Conservation (phyloP, 2,888 invertebrate genomes). For the Tetragonisca angustula region DNA sequence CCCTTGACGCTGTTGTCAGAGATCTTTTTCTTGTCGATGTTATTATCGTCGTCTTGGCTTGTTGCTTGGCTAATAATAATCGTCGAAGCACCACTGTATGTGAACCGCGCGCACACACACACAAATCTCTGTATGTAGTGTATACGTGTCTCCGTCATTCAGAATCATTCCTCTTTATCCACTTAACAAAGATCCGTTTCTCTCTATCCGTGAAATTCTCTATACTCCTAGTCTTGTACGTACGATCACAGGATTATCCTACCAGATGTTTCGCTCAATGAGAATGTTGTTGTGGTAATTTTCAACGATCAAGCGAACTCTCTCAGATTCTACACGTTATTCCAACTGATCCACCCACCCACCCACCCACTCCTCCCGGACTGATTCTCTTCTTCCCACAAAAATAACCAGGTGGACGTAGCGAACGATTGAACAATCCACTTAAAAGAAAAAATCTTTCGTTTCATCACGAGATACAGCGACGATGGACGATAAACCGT, state of each 20-base stretch:
- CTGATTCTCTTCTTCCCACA: neutral
- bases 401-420: neutral
- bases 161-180: conserved; percentile 10
- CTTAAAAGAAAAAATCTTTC: conserved; percentile 3
- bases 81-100: conserved; percentile 73
- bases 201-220: neutral
- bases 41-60: conserved; percentile 77
- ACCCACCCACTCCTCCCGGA: neutral
- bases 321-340: neutral
- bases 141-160: conserved; percentile 40
- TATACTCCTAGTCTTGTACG: neutral
- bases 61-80: conserved; percentile 77
- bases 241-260: conserved; percentile 24
- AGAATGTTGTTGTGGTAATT: neutral
- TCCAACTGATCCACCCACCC: neutral
- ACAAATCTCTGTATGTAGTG: conserved; percentile 26
- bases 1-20: conserved; percentile 45
- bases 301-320: conserved; percentile 10
- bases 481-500: conserved; percentile 11
- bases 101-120: conserved; percentile 68
- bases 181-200: neutral
- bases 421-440: neutral
- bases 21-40: conserved; percentile 66
- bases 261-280: neutral
- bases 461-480: conserved; percentile 35